Evolutionary conservation across 2,113 vertebrate genomes (phyloP), one percentile per base, ranked within the genome.

Genomic region (Tapirus terrestris): DNA sequence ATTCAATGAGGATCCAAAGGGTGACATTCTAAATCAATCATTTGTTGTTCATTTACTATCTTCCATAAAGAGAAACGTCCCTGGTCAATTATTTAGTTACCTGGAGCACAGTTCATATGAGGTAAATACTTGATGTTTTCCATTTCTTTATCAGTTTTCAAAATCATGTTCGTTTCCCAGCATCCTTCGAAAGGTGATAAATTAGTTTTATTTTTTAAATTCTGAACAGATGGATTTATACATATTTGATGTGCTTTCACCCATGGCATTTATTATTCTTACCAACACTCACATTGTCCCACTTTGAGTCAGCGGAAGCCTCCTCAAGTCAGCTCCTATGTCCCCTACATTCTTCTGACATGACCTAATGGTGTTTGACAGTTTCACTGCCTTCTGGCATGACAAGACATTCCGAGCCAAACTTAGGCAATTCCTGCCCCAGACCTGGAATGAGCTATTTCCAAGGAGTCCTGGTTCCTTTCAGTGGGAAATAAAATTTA

Each of bases 131-230:
- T 95, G 61, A 25, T 51, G 27, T 20, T 88, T 68, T 89, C 25
- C 31, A 31, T 68, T 93, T 79, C 81, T 82, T 94, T 58, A 39
- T 14, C 36, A 72, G 14, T 82, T 96, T 81, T 76, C 43, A 56
- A 84, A 75, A 84, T 33, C 17, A 25, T 48, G 2, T 73, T 96
- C 12, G 14, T 60, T 95, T 90, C 20, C 8, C n/a, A 61, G 31
- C 21, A 68, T 45, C 39, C 61, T 7, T 86, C n/a, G 21, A 16
- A 45, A 51, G 29, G 45, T 18, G 17, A 63, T 65, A 29, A 58
- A 58, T 45, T 88, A 1, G 13, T 89, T 96, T 92, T 94, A 27
- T 6, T 91, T 88, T 88, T 86, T 6, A 79, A 90, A 79, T 76
- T 79, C 75, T 80, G 25, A 83, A 63, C 53, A 65, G 6, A 31